Evolutionary conservation across 2,797 vertebrate genomes (phyloP).

Genomic region (Poeciliopsis paucimaculata): DNA sequence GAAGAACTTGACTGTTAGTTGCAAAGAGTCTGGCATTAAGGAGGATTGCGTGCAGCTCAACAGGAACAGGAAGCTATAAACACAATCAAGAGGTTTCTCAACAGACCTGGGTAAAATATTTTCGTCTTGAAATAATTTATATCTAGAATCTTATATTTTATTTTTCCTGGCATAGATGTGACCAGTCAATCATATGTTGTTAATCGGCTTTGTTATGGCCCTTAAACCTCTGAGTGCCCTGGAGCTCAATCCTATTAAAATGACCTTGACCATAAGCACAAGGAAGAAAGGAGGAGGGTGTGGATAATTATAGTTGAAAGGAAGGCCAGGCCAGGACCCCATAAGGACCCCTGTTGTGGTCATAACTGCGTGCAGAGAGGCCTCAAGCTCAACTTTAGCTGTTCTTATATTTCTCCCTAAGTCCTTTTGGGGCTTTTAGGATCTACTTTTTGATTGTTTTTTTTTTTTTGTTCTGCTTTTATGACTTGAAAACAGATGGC

Average conservation of each 20-base stretch:
- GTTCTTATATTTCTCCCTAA: slow-evolving; percentile 25
- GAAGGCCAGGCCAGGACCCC: slow-evolving; percentile 51
- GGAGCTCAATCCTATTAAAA: slow-evolving; percentile 82
- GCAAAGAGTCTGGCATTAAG: not conserved
- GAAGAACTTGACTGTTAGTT: not conserved
- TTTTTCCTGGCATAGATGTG: slow-evolving; percentile 28
- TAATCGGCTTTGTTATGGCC: slow-evolving; percentile 83
- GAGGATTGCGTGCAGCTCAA: not conserved
- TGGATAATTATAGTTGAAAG: slow-evolving; percentile 72
- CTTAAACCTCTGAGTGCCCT: slow-evolving; percentile 75
- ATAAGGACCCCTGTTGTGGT: slow-evolving; percentile 50
- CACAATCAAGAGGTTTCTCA: not conserved
- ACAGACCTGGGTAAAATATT: slow-evolving; percentile 1
- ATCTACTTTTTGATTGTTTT: slow-evolving; percentile 8
- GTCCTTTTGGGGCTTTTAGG: slow-evolving; percentile 1
- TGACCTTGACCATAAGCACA: slow-evolving; percentile 76
- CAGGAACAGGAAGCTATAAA: not conserved
- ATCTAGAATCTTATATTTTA: not conserved
- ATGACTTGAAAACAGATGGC: slow-evolving; percentile 1
- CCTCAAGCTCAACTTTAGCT: slow-evolving; percentile 39
- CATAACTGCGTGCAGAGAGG: slow-evolving; percentile 52
- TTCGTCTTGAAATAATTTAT: slow-evolving; percentile 1
- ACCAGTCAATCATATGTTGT: slow-evolving; percentile 67
- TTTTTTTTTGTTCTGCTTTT: not conserved
- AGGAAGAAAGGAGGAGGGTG: slow-evolving; percentile 57